These are phyloP conservation scores for Vidua macroura DNA, from an alignment of 2,113 vertebrate species.

Conservation along the genomic window DNA sequence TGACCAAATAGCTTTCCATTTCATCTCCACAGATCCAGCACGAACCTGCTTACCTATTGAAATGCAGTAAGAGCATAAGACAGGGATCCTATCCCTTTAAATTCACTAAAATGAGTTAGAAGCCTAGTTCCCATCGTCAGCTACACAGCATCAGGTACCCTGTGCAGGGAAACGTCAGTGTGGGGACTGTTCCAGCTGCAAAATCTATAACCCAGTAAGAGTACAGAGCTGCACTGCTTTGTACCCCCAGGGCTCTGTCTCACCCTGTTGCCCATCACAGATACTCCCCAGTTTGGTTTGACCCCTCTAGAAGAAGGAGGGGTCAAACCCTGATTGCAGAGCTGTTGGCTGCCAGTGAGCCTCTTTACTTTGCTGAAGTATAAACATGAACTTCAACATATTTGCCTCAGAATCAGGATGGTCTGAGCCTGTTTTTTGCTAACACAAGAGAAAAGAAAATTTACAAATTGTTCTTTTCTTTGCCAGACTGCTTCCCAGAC, in stretches of 20 bases:
- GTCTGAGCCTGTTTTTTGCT: not conserved
- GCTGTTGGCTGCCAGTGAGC: not conserved
- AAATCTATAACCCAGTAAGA: not conserved
- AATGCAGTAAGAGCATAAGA: not conserved
- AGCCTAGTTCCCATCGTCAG: not conserved
- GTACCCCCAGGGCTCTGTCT: not conserved
- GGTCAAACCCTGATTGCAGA: not conserved
- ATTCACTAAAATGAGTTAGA: not conserved
- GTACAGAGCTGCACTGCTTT: not conserved
- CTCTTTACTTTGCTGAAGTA: not conserved
- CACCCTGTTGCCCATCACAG: not conserved
- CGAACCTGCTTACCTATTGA: not conserved
- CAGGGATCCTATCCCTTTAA: not conserved
- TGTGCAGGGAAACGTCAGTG: not conserved
- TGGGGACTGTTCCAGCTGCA: not conserved
- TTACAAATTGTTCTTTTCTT: not conserved
- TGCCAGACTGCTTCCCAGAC: not conserved
- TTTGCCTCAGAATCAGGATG: not conserved
- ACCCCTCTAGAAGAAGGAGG: not conserved
- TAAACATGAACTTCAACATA: not conserved
- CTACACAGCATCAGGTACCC: not conserved
- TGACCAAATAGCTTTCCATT: not conserved
- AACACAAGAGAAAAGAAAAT: not conserved
- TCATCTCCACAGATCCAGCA: not conserved
- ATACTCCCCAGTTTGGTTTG: not conserved